Evolutionary conservation across 2,113 vertebrate genomes (phyloP), one percentile per base, ranked within the genome.

Genomic region (Heterotilapia buettikoferi): DNA sequence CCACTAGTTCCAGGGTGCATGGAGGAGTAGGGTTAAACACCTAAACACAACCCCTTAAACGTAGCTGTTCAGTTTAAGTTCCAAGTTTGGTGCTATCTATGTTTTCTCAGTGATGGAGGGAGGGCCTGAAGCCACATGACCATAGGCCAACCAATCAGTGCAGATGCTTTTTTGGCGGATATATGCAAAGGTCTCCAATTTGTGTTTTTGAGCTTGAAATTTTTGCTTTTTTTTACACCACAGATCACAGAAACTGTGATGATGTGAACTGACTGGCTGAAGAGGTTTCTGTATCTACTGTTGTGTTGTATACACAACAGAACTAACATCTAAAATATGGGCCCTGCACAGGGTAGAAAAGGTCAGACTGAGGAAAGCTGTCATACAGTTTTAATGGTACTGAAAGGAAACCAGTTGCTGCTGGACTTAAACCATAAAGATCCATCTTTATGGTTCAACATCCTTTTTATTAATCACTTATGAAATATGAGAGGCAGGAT

Each of bases 21-120:
- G 10, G 0, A 76, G 45, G 43, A 3, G 3, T 9, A 13, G 10
- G 0, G 33, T 73, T 43, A 24, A 0, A 71, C 38, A 0, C 3
- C 43, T 7, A 18, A 76, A 47, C 40, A 47, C 14, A 9, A 16
- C 21, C 2, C 21, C 0, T 45, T 45, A 26, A 43, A 45, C 0
- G 2, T 73, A 76, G 2, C 0, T 0, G 2, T 26, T 26, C 68
- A 29, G 6, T 19, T 50, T 31, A 31, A 12, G 16, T 9, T 76
- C 43, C 11, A 50, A 0, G 19, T 76, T 29, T 31, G 6, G 1
- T 50, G 43, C 26, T 50, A n/a, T 18, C 26, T 50, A 18, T 45
- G 16, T 33, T 47, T 73, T 50, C 73, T n/a, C 43, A 76, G 14
- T 19, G 43, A 47, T 47, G 6, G 31, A 63, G 54, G 24, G 54